These are phyloP conservation scores for Opisthocomus hoazin DNA, from an alignment of 2,113 vertebrate genomes.

Conservation along the genomic window DNA sequence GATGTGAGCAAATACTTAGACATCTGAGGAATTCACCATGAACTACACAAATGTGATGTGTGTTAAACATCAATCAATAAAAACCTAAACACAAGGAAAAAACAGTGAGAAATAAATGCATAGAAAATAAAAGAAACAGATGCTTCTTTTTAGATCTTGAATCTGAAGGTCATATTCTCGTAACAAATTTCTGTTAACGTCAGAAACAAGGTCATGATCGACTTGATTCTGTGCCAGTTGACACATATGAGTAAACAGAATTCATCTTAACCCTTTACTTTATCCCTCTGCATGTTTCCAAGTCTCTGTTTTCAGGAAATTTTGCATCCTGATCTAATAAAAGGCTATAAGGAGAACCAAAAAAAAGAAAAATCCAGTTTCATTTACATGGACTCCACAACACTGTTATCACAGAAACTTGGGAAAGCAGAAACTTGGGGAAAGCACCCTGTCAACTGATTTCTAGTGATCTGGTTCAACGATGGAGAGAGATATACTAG, in stretches of 20 bases:
- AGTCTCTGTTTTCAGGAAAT: background rate
- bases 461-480: background rate
- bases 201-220: background rate
- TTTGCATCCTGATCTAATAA: background rate
- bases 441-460: background rate
- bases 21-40: background rate
- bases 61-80: background rate
- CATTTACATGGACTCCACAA: background rate
- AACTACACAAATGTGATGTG: background rate
- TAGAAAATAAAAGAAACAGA: background rate
- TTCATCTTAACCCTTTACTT: background rate
- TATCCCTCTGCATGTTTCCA: background rate
- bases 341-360: background rate
- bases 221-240: background rate
- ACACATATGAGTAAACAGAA: background rate
- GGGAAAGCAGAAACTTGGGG: background rate
- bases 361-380: background rate
- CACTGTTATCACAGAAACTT: background rate
- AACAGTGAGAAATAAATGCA: background rate
- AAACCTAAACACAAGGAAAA: background rate
- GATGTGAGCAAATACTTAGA: background rate
- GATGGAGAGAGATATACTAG: background rate
- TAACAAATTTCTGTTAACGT: background rate
- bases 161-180: background rate
- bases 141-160: background rate